A percentile compares a stretch with the other conserved stretches of the same genome.
phyloP scores from a whole-genome alignment of 2,797 vertebrate genomes.

The Dipus sagitta region DNA sequence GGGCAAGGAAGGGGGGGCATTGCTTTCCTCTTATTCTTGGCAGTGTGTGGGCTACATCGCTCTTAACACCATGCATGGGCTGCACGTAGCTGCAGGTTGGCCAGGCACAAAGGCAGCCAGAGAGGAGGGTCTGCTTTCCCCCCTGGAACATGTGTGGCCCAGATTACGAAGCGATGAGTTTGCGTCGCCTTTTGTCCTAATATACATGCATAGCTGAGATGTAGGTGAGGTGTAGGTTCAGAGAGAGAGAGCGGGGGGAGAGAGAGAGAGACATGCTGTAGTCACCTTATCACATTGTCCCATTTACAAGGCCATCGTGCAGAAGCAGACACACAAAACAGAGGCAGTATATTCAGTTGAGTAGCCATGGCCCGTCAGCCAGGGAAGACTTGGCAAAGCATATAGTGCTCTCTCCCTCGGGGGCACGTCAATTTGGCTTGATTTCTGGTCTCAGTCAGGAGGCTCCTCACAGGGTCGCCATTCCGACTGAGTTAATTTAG shows the following conservation, averaged over 20 bases:
- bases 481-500: constrained; percentile 72
- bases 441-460: constrained; percentile 70
- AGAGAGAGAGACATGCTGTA: background rate
- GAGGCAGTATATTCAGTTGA: background rate
- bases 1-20: background rate
- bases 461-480: background rate
- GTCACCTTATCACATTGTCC: background rate
- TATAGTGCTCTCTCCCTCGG: constrained; percentile 46
- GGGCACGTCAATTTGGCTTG: constrained; percentile 60
- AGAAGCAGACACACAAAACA: background rate
- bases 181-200: background rate
- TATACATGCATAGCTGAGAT: background rate
- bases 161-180: background rate
- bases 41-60: background rate
- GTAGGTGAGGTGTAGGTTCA: background rate
- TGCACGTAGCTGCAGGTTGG: background rate
- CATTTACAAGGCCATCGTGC: background rate
- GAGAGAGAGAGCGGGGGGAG: background rate
- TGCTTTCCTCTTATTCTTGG: background rate
- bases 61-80: background rate
- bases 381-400: background rate
- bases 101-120: background rate
- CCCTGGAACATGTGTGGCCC: background rate
- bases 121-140: background rate
- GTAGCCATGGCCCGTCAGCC: constrained; percentile 12